These are phyloP conservation scores for Synanthedon andrenaeformis DNA, from an alignment of 2,888 invertebrate genomes.

Conservation along the genomic window DNA sequence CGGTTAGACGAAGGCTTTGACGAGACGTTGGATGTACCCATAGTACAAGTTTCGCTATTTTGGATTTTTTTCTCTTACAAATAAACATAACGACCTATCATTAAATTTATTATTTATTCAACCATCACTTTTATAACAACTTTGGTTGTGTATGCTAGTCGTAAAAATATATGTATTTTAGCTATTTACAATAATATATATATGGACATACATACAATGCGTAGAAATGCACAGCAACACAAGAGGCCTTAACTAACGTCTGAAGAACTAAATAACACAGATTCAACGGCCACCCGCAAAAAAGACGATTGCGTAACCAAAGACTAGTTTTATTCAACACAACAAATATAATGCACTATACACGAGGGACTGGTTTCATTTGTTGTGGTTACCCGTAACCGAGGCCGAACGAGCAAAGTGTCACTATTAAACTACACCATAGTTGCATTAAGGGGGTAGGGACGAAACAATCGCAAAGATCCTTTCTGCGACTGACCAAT, in stretches of 20 bases:
- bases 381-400: slow-evolving; percentile 2
- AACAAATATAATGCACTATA: slow-evolving; percentile 1
- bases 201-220: slow-evolving; percentile 72
- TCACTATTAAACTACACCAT: background rate
- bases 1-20: slow-evolving; percentile 59
- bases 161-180: slow-evolving; percentile 70
- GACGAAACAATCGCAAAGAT: slow-evolving; percentile 26
- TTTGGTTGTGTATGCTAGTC: slow-evolving; percentile 72
- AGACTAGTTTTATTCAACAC: slow-evolving; percentile 30
- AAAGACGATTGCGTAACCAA: slow-evolving; percentile 35
- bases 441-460: background rate
- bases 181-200: slow-evolving; percentile 57
- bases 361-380: background rate
- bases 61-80: slow-evolving; percentile 44
- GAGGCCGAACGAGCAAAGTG: background rate
- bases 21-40: slow-evolving; percentile 47
- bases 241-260: slow-evolving; percentile 58
- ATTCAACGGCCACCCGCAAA: slow-evolving; percentile 55
- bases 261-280: slow-evolving; percentile 67
- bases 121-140: slow-evolving; percentile 71
- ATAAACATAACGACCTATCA: slow-evolving; percentile 67
- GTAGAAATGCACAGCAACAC: slow-evolving; percentile 69
- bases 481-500: slow-evolving; percentile 50
- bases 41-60: slow-evolving; percentile 33
- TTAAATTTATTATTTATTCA: slow-evolving; percentile 66